These are phyloP conservation scores for Lycaon pictus DNA, from an alignment of 2,113 vertebrate genomes.

Conservation along the genomic window DNA sequence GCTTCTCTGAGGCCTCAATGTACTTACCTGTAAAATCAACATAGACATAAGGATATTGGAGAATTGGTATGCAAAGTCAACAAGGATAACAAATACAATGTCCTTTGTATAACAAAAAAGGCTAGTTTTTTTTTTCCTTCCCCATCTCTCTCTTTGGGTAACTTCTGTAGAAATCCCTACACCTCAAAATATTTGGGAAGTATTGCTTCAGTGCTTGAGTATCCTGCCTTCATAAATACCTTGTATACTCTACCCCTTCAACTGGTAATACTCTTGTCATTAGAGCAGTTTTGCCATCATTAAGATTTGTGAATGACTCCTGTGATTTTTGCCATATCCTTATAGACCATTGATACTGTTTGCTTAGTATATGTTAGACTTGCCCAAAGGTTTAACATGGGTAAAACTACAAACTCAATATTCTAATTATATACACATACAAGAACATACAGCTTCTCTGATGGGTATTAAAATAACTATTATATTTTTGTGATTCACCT, in stretches of 20 bases:
- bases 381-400: conserved; percentile 1
- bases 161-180: not conserved
- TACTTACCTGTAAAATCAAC: conserved; percentile 2
- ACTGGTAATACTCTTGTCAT: not conserved
- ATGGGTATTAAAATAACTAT: not conserved
- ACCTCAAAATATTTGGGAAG: not conserved
- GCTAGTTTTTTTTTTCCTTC: not conserved
- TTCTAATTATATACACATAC: not conserved
- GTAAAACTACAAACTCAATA: not conserved
- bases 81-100: not conserved
- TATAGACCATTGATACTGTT: not conserved
- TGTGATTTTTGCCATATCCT: not conserved
- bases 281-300: not conserved
- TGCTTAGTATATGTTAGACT: not conserved
- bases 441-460: not conserved
- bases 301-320: not conserved
- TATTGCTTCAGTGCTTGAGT: not conserved
- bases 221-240: not conserved
- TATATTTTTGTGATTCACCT: conserved; percentile 3
- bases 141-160: not conserved
- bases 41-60: not conserved
- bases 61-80: not conserved
- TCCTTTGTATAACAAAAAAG: not conserved
- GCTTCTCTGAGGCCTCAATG: not conserved
- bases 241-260: not conserved